Evolutionary conservation across 2,888 invertebrate genomes (phyloP).

Genomic region (Mythimna impura): DNA sequence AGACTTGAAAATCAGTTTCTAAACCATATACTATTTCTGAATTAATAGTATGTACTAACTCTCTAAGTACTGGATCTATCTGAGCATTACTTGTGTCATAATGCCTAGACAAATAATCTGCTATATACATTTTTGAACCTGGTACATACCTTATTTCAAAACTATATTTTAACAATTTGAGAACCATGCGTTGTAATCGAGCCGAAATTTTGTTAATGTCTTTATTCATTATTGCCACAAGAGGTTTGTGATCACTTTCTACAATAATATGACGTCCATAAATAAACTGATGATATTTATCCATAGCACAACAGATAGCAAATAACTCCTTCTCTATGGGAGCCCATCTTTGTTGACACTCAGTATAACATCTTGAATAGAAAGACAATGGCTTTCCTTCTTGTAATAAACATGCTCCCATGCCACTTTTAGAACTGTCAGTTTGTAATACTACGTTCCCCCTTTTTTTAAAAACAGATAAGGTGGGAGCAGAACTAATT

Average conservation of each 20-base stretch:
- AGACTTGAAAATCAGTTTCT: neutral
- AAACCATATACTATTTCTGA: neutral
- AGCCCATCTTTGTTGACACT: constrained; percentile 3
- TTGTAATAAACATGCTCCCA: constrained; percentile 2
- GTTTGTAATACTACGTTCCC: neutral
- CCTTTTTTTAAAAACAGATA: neutral
- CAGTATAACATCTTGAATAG: neutral
- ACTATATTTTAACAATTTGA: neutral
- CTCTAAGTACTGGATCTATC: neutral
- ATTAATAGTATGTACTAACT: neutral
- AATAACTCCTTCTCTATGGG: neutral
- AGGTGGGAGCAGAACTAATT: constrained; percentile 1
- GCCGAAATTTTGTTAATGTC: neutral
- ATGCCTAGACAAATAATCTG: neutral
- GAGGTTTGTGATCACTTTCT: constrained; percentile 1
- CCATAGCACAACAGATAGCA: constrained; percentile 4
- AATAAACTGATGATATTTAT: constrained; percentile 5
- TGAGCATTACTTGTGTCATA: neutral
- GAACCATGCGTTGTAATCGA: neutral
- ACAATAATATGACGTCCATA: neutral
- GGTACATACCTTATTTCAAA: constrained; percentile 3
- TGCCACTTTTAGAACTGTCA: constrained; percentile 5
- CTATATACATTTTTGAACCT: constrained; percentile 5
- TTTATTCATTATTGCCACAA: neutral
- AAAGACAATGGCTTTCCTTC: neutral